A percentile compares a stretch with the other conserved stretches of the same genome.
phyloP scores from a whole-genome alignment of 2,888 invertebrate species.

The Limulus polyphemus region DNA sequence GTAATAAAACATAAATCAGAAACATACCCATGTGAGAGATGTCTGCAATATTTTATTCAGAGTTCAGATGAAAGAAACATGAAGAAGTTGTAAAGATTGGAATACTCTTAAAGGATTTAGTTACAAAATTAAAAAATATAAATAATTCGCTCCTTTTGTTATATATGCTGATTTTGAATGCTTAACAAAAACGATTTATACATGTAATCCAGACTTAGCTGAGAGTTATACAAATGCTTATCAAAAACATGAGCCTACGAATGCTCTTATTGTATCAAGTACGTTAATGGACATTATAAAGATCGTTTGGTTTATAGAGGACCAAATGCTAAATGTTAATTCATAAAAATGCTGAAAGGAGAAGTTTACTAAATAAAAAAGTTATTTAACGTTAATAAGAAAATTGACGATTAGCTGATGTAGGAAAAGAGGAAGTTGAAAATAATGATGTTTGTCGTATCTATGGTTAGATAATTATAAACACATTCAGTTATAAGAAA shows the following conservation, averaged over 20 bases:
- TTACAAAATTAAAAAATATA: not conserved
- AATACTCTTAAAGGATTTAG: not conserved
- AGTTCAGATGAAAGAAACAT: too few relatives aligned
- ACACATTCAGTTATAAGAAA: too few relatives aligned
- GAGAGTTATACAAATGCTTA: too few relatives aligned
- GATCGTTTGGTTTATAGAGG: too few relatives aligned
- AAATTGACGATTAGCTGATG: not conserved
- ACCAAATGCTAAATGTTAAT: too few relatives aligned
- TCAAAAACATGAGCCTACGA: not conserved
- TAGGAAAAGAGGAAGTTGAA: not conserved
- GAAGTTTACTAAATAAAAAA: constrained; percentile 1
- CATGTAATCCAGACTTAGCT: not conserved
- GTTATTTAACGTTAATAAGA: not conserved
- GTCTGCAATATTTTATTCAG: not conserved
- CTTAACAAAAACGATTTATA: not conserved
- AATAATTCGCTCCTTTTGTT: not conserved
- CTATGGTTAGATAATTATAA: too few relatives aligned
- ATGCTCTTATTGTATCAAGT: not conserved
- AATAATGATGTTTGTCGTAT: constrained; percentile 3
- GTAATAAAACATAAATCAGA: not conserved
- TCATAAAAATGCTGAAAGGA: not conserved
- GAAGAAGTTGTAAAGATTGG: constrained; percentile 2
- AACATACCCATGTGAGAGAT: not conserved
- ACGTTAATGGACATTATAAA: not conserved
- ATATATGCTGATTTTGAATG: constrained; percentile 5